Percentiles rank a stretch among this genome's conserved stretches.
Conservation (phyloP, 1,140 invertebrate species). For the Drosophila simulans region DNA sequence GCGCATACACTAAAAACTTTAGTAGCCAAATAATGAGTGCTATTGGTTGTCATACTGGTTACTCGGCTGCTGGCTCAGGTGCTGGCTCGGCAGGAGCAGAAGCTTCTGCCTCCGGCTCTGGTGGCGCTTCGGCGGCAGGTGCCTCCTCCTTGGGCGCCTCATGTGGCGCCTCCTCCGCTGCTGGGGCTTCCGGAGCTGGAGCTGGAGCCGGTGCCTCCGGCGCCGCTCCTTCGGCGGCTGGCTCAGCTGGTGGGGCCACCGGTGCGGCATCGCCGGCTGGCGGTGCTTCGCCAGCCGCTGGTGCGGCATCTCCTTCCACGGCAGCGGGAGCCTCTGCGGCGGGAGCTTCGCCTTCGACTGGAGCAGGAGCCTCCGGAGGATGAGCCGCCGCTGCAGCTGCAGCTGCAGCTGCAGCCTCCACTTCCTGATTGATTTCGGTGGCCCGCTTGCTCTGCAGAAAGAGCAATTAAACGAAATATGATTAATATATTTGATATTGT, state of each 20-base stretch:
- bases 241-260: not conserved
- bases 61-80: constrained; percentile 1
- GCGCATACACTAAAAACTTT: not conserved
- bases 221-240: not conserved
- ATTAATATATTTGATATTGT: not conserved
- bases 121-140: not conserved
- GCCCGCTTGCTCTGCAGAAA: constrained; percentile 6
- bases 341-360: not conserved
- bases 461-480: too few relatives aligned
- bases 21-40: not conserved
- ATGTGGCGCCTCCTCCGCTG: not conserved
- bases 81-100: not conserved
- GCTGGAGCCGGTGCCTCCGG: not conserved
- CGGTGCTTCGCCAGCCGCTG: not conserved
- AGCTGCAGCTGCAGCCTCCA: not conserved
- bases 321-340: not conserved
- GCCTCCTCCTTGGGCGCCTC: constrained; percentile 6
- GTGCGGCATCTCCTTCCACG: not conserved
- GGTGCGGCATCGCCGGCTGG: not conserved
- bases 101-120: not conserved
- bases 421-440: not conserved
- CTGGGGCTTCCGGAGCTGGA: not conserved
- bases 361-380: not conserved
- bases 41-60: not conserved
- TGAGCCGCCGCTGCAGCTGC: not conserved